A percentile compares a stretch with the other conserved stretches of the same genome.
Evolutionary conservation across 2,888 invertebrate genomes (phyloP).

Genomic region (Ophion ventricosus): DNA sequence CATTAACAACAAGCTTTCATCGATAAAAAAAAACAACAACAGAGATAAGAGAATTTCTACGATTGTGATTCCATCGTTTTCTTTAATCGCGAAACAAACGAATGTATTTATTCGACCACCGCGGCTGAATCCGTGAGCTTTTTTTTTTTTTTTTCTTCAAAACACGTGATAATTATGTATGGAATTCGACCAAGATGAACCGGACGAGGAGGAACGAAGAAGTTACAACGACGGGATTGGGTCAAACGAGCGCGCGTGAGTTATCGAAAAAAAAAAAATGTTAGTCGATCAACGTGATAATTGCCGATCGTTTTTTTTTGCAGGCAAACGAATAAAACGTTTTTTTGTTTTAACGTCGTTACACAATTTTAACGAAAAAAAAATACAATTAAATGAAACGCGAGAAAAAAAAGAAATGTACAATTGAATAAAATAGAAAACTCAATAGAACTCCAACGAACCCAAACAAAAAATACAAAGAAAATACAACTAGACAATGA

Average conservation of each 20-base stretch:
- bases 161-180: slow-evolving; percentile 39
- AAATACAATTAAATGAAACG: no score
- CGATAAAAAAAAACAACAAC: slow-evolving; percentile 80
- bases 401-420: not conserved
- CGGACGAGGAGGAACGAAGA: slow-evolving; percentile 28
- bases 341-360: no score
- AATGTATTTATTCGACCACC: not conserved
- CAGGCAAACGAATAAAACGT: no score
- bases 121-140: slow-evolving; percentile 8
- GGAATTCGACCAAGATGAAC: slow-evolving; percentile 48
- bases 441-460: no score
- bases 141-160: slow-evolving; percentile 15
- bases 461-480: not conserved
- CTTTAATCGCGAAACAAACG: slow-evolving; percentile 4
- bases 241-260: not conserved
- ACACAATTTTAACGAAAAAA: no score
- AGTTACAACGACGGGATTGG: slow-evolving; percentile 19
- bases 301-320: not conserved
- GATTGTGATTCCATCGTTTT: slow-evolving; percentile 65
- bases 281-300: not conserved
- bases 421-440: no score
- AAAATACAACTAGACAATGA: not conserved
- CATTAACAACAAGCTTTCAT: slow-evolving; percentile 83
- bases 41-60: slow-evolving; percentile 79
- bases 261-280: not conserved